These are phyloP conservation scores for Microcebus jonahi DNA, from an alignment of 2,113 vertebrate species.

Conservation along the genomic window DNA sequence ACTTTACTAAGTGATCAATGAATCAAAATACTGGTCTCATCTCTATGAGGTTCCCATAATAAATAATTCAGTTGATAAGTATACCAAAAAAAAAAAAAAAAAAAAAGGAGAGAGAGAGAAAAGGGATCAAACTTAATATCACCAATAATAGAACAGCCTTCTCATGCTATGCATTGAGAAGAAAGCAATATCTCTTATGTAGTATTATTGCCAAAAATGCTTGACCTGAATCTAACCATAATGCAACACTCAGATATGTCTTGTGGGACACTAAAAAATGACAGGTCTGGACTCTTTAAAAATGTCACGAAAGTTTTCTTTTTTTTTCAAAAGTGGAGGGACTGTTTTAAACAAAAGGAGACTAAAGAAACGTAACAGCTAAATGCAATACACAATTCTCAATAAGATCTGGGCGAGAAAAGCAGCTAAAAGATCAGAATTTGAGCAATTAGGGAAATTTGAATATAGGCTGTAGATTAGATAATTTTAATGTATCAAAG, in stretches of 20 bases:
- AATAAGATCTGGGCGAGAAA: background rate
- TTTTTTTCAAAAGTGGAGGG: background rate
- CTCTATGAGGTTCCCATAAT: background rate
- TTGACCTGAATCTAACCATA: conserved; percentile 15
- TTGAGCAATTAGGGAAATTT: background rate
- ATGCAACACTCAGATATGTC: background rate
- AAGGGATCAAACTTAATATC: background rate
- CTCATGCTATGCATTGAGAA: background rate
- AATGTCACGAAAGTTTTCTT: background rate
- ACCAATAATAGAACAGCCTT: background rate
- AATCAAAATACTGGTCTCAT: background rate
- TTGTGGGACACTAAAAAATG: background rate
- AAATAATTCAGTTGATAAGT: conserved; percentile 57
- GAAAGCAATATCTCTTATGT: background rate
- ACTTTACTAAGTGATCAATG: conserved; percentile 21
- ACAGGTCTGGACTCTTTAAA: background rate
- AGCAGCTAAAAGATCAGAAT: background rate
- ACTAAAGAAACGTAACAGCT: background rate
- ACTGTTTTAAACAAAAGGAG: conserved; percentile 8
- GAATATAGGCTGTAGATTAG: background rate
- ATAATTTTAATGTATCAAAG: background rate
- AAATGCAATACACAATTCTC: background rate
- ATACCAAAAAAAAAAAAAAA: background rate
- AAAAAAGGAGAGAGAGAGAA: background rate
- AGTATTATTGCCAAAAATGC: conserved; percentile 20